These are phyloP conservation scores for Polypterus senegalus DNA, from an alignment of 2,113 vertebrate genomes.

Conservation along the genomic window DNA sequence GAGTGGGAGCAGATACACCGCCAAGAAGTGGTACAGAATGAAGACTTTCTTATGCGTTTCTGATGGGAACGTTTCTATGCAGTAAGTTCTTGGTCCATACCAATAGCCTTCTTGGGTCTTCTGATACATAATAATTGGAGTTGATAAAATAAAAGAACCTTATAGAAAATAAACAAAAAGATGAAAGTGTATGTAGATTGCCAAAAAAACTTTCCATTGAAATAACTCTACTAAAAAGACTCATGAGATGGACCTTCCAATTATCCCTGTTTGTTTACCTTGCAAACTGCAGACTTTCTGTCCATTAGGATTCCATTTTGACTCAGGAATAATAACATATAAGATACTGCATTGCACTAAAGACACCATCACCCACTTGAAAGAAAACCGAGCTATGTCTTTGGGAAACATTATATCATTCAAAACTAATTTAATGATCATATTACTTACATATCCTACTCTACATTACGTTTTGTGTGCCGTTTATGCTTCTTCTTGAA, in stretches of 20 bases:
- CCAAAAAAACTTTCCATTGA: background rate
- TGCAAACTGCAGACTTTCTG: background rate
- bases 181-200: background rate
- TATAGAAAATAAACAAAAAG: conserved; percentile 3
- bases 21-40: conserved; percentile 65
- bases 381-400: no score
- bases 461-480: no score
- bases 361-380: no score
- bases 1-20: conserved; percentile 56
- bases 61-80: conserved; percentile 61
- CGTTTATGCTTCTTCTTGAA: no score
- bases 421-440: no score
- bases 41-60: conserved; percentile 55
- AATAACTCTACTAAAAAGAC: background rate
- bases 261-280: background rate
- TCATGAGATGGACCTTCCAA: background rate
- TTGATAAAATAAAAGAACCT: conserved; percentile 62
- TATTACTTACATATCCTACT: no score
- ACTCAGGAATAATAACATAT: background rate
- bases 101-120: conserved; percentile 61
- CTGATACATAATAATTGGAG: conserved; percentile 58
- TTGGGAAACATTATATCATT: no score
- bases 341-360: no score
- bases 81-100: conserved; percentile 59
- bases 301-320: background rate